These are phyloP conservation scores for Campylomormyrus tamandua DNA, from an alignment of 2,113 vertebrate genomes.

Conservation along the genomic window DNA sequence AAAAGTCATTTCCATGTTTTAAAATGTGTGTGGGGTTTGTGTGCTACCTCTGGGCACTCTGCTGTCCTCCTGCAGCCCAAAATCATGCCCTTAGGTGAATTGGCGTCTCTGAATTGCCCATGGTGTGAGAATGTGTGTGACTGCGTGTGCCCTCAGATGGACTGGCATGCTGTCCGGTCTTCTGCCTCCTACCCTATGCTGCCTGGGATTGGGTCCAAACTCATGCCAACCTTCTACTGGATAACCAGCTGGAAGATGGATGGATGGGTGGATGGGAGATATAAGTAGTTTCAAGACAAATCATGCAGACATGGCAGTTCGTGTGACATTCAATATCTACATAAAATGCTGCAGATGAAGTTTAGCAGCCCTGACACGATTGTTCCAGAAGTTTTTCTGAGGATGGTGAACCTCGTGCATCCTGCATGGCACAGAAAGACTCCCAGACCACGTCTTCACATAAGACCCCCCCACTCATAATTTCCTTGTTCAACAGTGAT, in stretches of 20 bases:
- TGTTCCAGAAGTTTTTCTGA: neutral
- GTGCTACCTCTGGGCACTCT: neutral
- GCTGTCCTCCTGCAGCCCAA: neutral
- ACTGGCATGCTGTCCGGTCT: neutral
- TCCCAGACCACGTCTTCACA: neutral
- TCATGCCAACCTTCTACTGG: neutral
- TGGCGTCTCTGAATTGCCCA: neutral
- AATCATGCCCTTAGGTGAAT: neutral
- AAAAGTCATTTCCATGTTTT: neutral
- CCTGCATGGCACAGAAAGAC: neutral
- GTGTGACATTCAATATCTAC: neutral
- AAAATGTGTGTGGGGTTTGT: neutral
- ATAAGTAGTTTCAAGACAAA: neutral
- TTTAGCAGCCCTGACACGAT: neutral
- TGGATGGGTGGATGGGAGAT: neutral
- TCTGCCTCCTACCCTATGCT: neutral
- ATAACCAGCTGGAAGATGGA: neutral
- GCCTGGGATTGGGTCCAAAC: neutral
- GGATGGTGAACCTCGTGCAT: neutral
- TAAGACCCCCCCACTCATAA: neutral
- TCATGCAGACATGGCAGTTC: neutral
- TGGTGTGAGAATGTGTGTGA: neutral
- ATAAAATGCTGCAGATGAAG: neutral
- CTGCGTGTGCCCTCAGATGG: neutral
- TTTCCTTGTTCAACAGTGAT: neutral